Conservation (phyloP, 2,888 invertebrate genomes). For the Bombyx huttoni region DNA sequence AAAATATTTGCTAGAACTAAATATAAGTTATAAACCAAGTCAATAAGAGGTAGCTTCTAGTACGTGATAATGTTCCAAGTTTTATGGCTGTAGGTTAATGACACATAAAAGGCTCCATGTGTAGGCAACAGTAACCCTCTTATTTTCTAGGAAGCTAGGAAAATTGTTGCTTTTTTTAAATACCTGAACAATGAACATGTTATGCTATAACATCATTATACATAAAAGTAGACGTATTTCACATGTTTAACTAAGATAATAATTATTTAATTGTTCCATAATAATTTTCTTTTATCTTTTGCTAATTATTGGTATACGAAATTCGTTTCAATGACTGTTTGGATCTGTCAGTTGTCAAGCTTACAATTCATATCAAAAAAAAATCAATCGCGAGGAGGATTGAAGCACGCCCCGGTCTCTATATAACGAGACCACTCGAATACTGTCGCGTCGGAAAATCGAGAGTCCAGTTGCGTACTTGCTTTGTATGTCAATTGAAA, state of each 20-base stretch:
- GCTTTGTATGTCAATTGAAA: neutral
- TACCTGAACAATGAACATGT: too few species aligned
- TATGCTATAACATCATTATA: too few species aligned
- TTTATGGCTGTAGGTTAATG: slow-evolving; percentile 41
- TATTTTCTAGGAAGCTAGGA: too few species aligned
- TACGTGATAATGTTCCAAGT: slow-evolving; percentile 3
- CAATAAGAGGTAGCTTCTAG: too few species aligned
- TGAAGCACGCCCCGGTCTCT: slow-evolving; percentile 15
- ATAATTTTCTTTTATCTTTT: neutral
- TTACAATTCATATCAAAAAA: slow-evolving; percentile 23
- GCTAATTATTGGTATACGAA: neutral
- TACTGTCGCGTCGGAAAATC: slow-evolving; percentile 5
- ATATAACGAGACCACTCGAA: slow-evolving; percentile 16
- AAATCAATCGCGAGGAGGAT: slow-evolving; percentile 18
- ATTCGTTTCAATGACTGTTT: neutral
- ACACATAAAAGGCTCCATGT: slow-evolving; percentile 50
- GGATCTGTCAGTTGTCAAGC: slow-evolving; percentile 15
- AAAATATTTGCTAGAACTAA: too few species aligned
- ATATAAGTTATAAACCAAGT: too few species aligned
- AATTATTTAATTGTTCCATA: neutral
- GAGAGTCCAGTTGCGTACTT: neutral
- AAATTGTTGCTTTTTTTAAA: too few species aligned
- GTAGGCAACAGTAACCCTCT: too few species aligned
- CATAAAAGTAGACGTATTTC: too few species aligned
- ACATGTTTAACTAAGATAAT: neutral